phyloP scores from a whole-genome alignment of 2,888 invertebrate species.

The Microctonus brassicae region DNA sequence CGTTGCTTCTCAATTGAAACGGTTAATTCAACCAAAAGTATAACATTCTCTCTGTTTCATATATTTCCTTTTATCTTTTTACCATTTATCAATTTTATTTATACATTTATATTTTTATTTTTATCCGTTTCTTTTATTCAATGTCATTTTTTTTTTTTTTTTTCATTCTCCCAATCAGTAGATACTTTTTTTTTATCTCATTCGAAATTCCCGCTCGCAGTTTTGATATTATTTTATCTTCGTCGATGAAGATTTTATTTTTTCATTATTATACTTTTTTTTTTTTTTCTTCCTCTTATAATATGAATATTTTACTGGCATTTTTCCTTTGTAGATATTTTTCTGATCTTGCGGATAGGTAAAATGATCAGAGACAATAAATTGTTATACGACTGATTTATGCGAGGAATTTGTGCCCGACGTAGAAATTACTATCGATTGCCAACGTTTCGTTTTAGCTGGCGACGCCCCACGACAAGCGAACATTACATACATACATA shows the following conservation, averaged over 20 bases:
- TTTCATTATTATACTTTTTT: no score
- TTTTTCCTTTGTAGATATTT: background rate
- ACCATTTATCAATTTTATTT: background rate
- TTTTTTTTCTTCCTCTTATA: background rate
- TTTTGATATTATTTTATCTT: no score
- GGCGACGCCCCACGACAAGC: conserved; percentile 16
- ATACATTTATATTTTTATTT: background rate
- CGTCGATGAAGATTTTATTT: no score
- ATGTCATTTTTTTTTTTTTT: no score
- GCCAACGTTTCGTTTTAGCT: conserved; percentile 27
- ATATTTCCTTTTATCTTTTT: background rate
- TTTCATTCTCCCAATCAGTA: no score
- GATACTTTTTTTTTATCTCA: no score
- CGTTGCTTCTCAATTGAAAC: conserved; percentile 25
- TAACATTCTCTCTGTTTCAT: background rate
- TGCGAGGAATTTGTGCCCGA: conserved; percentile 14
- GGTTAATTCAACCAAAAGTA: conserved; percentile 32
- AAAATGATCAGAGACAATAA: conserved; percentile 26
- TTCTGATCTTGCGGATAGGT: background rate
- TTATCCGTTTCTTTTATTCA: background rate
- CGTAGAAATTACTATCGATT: conserved; percentile 28
- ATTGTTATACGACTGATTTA: conserved; percentile 28
- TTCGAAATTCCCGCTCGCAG: no score
- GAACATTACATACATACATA: background rate
- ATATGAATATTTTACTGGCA: background rate